These are phyloP conservation scores for Caenorhabditis drosophilae DNA, from an alignment of 2,888 invertebrate species.

Conservation along the genomic window DNA sequence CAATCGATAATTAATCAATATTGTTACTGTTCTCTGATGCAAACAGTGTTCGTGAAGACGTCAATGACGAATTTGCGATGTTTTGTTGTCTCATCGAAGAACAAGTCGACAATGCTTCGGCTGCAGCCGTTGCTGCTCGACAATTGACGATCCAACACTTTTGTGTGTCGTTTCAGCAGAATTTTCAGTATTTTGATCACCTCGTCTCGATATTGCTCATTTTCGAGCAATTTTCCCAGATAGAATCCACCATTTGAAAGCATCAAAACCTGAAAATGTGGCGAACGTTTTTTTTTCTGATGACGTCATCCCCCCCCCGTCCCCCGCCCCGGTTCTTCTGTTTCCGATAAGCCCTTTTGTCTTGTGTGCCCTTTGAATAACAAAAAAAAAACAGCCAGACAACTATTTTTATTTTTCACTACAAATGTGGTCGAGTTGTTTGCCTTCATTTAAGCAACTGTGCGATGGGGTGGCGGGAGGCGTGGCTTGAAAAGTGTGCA, in stretches of 20 bases:
- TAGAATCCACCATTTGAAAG: slow-evolving; percentile 53
- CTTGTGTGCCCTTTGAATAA: no score
- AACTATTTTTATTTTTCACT: no score
- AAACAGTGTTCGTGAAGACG: slow-evolving; percentile 26
- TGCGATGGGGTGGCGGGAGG: no score
- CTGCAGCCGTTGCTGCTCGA: slow-evolving; percentile 29
- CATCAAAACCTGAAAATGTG: slow-evolving; percentile 43
- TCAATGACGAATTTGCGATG: slow-evolving; percentile 31
- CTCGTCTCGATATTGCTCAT: slow-evolving; percentile 22
- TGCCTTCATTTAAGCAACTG: no score
- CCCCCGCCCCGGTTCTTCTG: neutral
- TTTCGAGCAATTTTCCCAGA: slow-evolving; percentile 50
- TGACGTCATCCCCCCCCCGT: neutral
- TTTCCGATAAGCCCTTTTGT: neutral
- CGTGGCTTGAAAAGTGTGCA: no score
- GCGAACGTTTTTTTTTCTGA: neutral
- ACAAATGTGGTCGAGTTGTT: no score
- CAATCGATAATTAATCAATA: neutral
- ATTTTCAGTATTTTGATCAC: slow-evolving; percentile 26
- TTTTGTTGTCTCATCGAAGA: slow-evolving; percentile 19
- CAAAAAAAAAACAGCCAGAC: no score
- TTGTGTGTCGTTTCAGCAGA: slow-evolving; percentile 27
- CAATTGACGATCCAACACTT: slow-evolving; percentile 46
- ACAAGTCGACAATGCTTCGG: slow-evolving; percentile 26
- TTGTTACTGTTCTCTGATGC: slow-evolving; percentile 35